Base-by-base conservation (phyloP, 2,113 vertebrate species). In the Amphiprion percula region DNA sequence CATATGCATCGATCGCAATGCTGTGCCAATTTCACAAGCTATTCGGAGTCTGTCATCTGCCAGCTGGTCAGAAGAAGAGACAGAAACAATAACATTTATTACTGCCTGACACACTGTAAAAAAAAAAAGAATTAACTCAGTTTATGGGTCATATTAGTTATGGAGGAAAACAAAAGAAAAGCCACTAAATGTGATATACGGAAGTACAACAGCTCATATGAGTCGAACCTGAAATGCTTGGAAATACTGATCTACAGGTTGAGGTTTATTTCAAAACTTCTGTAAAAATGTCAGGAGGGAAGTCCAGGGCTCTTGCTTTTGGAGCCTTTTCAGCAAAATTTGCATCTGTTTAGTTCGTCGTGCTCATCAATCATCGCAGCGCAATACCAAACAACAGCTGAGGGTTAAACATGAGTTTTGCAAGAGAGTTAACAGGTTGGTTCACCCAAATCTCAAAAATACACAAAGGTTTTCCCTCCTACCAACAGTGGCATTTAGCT, bases 11-110 rank as follows among this genome's bases (percentile, higher is more conserved):
- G 58, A 61, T 61, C 9, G 8, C 55, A 54, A 1, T 14, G 8
- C 64, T 1, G 41, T 49, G 65, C 16, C 60, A 72, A 8, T 39
- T 56, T 46, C 33, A 21, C n/a, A 39, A 72, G 33, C 15, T 75
- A 19, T 72, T 69, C 65, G 23, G 23, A 49, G 58, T 77, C 56
- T 2, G 68, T 68, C 14, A 3, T 74, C 49, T 30, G 53, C 61
- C 76, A 85, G 85, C 74, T 83, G 82, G 75, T 79, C 77, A 56
- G 58, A 54, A 71, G 50, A 72, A 76, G 30, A 79, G 9, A 21
- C 21, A 15, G 62, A 47, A 75, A 55, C 53, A 74, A 68, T 10
- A 58, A 33, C 44, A 47, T 71, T 11, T 60, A 69, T 52, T 24
- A 28, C 47, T 67, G 62, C 74, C 47, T 44, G 39, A 39, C 49